phyloP scores from a whole-genome alignment of 2,113 vertebrate genomes.

The Daphoenositta chrysoptera region DNA sequence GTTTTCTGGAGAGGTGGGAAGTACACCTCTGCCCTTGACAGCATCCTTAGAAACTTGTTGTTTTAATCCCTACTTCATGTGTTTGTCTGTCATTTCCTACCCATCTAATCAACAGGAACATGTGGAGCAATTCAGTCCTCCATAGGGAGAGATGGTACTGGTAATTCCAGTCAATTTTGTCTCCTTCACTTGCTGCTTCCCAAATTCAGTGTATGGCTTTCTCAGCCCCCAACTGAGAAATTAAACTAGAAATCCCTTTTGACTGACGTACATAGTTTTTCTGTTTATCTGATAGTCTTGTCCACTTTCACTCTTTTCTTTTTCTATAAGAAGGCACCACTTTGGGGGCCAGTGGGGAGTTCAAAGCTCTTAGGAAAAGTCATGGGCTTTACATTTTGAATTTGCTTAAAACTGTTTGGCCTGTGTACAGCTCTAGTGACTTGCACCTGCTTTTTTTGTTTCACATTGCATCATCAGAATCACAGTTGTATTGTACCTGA shows the following conservation, averaged over 20 bases:
- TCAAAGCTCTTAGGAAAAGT: background rate
- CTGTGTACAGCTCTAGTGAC: background rate
- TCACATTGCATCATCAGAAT: conserved; percentile 13
- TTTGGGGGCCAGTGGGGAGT: background rate
- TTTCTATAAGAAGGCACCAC: background rate
- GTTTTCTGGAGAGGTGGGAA: background rate
- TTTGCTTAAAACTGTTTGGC: background rate
- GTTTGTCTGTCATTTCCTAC: background rate
- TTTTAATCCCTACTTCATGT: background rate
- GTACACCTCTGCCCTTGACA: background rate
- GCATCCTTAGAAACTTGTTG: background rate
- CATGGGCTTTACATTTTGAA: background rate
- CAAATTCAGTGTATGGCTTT: background rate
- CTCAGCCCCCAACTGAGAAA: background rate
- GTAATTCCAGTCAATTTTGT: background rate
- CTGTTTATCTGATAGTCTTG: background rate
- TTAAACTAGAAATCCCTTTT: background rate
- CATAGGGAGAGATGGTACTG: background rate
- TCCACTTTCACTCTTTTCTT: background rate
- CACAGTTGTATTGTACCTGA: background rate
- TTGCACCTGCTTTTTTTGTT: conserved; percentile 22
- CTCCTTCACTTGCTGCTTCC: background rate
- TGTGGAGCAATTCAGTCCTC: background rate
- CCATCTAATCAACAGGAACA: background rate
- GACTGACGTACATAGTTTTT: background rate